Evolutionary conservation across 2,797 vertebrate species (phyloP).

Genomic region (Smutsia gigantea): DNA sequence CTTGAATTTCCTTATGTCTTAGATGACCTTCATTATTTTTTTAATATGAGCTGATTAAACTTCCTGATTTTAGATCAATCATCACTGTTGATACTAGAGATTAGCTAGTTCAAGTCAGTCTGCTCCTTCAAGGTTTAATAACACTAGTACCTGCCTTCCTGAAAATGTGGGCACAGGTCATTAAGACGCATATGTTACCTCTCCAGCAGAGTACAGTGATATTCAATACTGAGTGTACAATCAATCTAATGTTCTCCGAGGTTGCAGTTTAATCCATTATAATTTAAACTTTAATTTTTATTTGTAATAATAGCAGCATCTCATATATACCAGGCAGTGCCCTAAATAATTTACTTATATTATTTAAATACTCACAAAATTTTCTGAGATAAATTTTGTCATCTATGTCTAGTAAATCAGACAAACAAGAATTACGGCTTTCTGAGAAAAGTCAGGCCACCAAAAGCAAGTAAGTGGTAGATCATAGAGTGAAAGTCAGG

Average conservation of each 20-base stretch:
- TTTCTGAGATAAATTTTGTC: too few relatives aligned
- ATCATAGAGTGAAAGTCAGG: too few relatives aligned
- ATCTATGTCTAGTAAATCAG: too few relatives aligned
- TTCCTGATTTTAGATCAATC: constrained; percentile 15
- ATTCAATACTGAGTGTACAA: background rate
- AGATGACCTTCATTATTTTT: background rate
- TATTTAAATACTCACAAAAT: too few relatives aligned
- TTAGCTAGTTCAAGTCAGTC: background rate
- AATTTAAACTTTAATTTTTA: constrained; percentile 71
- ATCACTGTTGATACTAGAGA: background rate
- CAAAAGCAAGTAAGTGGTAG: too few relatives aligned
- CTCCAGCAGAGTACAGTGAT: background rate
- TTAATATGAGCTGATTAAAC: background rate
- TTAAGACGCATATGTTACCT: background rate
- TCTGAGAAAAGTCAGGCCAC: too few relatives aligned
- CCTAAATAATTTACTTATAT: constrained; percentile 26
- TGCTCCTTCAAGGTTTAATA: constrained; percentile 31
- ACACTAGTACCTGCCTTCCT: background rate
- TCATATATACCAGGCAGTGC: constrained; percentile 59
- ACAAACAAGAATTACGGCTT: too few relatives aligned
- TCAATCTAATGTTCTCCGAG: background rate
- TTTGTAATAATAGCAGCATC: constrained; percentile 57
- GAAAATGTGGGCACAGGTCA: background rate
- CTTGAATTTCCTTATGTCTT: background rate
- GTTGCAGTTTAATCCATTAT: background rate